Evolutionary conservation across 2,888 invertebrate genomes (phyloP), one percentile per base, ranked within the genome.

Genomic region (Dorcus parallelipipedus): DNA sequence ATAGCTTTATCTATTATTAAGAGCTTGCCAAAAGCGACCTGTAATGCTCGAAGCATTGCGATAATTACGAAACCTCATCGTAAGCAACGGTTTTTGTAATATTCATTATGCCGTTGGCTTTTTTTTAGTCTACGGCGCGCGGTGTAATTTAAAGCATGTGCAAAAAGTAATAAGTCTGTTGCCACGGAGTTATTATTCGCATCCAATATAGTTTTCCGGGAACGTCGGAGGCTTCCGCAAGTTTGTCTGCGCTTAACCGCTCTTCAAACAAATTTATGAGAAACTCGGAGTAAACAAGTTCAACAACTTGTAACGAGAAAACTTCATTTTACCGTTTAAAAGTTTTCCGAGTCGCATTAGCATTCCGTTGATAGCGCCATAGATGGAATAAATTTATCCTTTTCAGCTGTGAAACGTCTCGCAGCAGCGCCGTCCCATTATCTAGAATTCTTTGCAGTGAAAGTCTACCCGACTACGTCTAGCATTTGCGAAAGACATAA

Each of bases 301-400:
- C 64, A 58, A 67, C 62, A 69, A 70, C 60, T 70, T 67, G 67
- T 71, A 72, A 72, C 68, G 72, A 71, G 72, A 71, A 70, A 72
- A 71, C 68, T 72, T 71, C 68, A 70, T 71, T 71, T 69, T 65
- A 64, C 64, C 66, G 67, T 67, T 68, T 68, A 64, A 63, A 67
- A 68, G 62, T 67, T 69, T 60, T 64, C 64, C 64, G 60, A 66
- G 66, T 64, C 61, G 57, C 66, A 69, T 69, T 69, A 69, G 66
- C 67, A 67, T 66, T 64, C 63, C 66, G 60, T 55, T 59, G 62
- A 64, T 62, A 60, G 56, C 56, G 59, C 58, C 62, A 61, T 57
- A 59, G 52, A 61, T 59, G 58, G 64, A 65, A 65, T 65, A 65
- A 63, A 65, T 63, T 65, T 63, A 62, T 62, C 58, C 49, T 49